Base-by-base conservation (phyloP, 2,113 vertebrate genomes). In the Antechinus stuartii region DNA sequence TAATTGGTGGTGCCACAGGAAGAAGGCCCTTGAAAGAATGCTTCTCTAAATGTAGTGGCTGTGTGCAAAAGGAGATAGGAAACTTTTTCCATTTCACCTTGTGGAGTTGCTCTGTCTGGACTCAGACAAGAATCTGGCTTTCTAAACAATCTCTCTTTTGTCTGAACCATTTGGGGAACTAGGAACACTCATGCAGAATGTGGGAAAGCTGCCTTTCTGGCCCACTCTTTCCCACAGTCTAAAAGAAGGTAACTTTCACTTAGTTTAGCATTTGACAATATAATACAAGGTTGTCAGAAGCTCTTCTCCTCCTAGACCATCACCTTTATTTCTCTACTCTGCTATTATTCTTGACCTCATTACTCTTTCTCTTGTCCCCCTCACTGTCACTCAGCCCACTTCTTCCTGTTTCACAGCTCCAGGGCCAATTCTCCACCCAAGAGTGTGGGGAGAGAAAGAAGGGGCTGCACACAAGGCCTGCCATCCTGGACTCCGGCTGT, bases 221-320 rank as follows among this genome's bases (percentile, higher is more conserved):
- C 53, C 76, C 61, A 22, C 53, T 50, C 61, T 97, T 97, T 97
- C 96, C 95, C 98, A 97, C 95, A 95, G 96, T 95, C 90, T 90
- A 55, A 94, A 94, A 94, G 19, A 57, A 56, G 95, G 16, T 95
- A 92, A 93, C 42, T 97, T 23, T 92, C 90, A 54, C 25, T 96
- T 26, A 90, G 89, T 61, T 95, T 96, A 91, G 91, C 35, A 55
- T 96, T 97, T 91, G 7, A 95, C 93, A 92, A 35, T 94, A 95
- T 98, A 97, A 96, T 89, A 23, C 89, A 76, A 14, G 92, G 92
- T 96, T 94, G 90, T 91, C 56, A 97, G 94, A 84, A 49, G 2
- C 30, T 1, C 0, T 3, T 98, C 42, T 89, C 91, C 84, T 93
- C 93, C 94, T 94, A 91, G 3, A 92, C 0, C 0, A 1, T 91